Percentiles rank a stretch among this genome's conserved stretches.
These are phyloP conservation scores for Dermatophagoides farinae DNA, from an alignment of 1,140 invertebrate species.

Conservation along the genomic window DNA sequence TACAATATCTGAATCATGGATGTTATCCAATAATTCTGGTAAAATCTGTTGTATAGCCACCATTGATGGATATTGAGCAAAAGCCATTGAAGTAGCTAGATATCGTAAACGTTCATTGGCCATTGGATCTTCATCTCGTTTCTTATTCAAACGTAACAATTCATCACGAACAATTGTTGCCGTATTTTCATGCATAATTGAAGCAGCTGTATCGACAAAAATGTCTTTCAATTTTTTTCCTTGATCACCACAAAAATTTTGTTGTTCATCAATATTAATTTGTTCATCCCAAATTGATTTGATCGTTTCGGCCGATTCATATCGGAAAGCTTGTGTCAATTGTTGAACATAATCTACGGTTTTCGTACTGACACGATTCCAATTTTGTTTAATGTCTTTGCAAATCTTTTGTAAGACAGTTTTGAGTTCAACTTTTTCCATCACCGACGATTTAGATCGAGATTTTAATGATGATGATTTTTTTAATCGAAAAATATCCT, in stretches of 20 bases:
- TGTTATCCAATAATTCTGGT: conserved; percentile 6
- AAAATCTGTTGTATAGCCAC: neutral
- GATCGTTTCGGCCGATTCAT: neutral
- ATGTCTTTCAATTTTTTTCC: conserved; percentile 4
- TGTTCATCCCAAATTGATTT: conserved; percentile 1
- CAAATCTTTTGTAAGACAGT: neutral
- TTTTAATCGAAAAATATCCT: neutral
- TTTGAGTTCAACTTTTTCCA: neutral
- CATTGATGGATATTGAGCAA: neutral
- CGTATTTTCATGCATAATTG: neutral
- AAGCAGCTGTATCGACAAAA: conserved; percentile 5
- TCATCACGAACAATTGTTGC: conserved; percentile 1
- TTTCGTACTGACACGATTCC: neutral
- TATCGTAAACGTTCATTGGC: neutral
- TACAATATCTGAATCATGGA: conserved; percentile 2
- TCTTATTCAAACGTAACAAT: neutral
- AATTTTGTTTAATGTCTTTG: neutral
- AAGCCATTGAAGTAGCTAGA: neutral
- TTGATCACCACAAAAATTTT: conserved; percentile 3
- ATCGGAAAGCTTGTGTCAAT: neutral
- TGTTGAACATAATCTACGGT: neutral
- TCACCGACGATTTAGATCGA: too few relatives aligned
- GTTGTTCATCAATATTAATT: neutral
- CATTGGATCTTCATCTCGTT: neutral
- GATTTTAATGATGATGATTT: too few relatives aligned